Percentiles rank a stretch among this genome's conserved stretches.
These are phyloP conservation scores for Ardeotis arabs DNA, from an alignment of 2,113 vertebrate genomes.

Conservation along the genomic window DNA sequence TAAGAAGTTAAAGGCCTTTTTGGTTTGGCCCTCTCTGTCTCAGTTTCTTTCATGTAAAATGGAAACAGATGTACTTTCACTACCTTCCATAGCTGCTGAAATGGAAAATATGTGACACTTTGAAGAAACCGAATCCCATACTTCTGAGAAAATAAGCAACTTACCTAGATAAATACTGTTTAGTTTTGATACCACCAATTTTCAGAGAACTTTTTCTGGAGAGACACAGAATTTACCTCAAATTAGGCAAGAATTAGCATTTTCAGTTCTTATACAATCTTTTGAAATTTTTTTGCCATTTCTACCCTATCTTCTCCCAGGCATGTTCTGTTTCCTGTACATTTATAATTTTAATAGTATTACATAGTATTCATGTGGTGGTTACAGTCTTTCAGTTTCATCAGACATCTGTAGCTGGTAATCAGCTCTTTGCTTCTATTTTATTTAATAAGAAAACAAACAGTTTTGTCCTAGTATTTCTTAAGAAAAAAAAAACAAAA, in stretches of 20 bases:
- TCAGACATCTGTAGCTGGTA: not conserved
- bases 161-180: not conserved
- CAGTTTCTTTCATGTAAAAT: not conserved
- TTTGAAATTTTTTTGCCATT: not conserved
- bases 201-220: not conserved
- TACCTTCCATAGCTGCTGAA: not conserved
- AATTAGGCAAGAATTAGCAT: not conserved
- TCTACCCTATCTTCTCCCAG: not conserved
- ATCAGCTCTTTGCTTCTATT: not conserved
- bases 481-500: not conserved
- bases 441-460: not conserved
- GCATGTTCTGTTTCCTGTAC: not conserved
- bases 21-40: not conserved
- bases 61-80: not conserved
- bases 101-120: not conserved
- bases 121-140: not conserved
- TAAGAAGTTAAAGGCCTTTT: not conserved
- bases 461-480: not conserved
- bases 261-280: not conserved
- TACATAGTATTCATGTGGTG: not conserved
- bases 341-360: not conserved
- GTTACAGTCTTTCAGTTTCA: not conserved
- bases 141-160: not conserved
- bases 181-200: not conserved
- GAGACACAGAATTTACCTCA: not conserved